Evolutionary conservation across 2,113 vertebrate species (phyloP).

Genomic region (Cyanoramphus novaezelandiae): DNA sequence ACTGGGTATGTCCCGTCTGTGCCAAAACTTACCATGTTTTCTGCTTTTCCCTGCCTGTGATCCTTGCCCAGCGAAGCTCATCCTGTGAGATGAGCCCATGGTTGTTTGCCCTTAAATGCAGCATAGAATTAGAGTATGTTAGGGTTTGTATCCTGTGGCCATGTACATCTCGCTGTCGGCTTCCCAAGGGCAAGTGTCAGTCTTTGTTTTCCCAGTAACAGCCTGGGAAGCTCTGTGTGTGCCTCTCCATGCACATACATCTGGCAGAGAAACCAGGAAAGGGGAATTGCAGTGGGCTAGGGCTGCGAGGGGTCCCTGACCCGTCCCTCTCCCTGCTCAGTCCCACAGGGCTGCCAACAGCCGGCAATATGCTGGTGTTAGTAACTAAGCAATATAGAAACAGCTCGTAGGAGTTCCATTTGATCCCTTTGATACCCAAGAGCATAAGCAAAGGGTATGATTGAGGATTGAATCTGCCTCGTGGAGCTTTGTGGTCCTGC

Average conservation of each 20-base stretch:
- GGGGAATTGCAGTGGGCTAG: background rate
- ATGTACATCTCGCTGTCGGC: background rate
- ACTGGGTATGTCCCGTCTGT: background rate
- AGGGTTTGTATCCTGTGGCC: background rate
- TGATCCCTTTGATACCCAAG: background rate
- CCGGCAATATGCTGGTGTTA: rapidly evolving
- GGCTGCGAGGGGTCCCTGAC: background rate
- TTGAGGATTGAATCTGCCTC: background rate
- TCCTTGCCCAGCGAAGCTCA: background rate
- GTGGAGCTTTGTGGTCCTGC: background rate
- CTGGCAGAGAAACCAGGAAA: background rate
- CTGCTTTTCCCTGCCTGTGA: background rate
- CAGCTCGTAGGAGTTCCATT: background rate
- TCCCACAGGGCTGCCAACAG: background rate
- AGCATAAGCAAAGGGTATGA: background rate
- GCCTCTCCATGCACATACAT: background rate
- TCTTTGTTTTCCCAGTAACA: background rate
- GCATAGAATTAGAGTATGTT: background rate
- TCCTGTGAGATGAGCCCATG: background rate
- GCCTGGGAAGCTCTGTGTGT: background rate
- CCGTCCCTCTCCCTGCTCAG: background rate
- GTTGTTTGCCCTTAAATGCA: background rate
- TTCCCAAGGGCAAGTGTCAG: background rate
- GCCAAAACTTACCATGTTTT: background rate
- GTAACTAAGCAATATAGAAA: rapidly evolving